A percentile compares a stretch with the other conserved stretches of the same genome.
Evolutionary conservation across 2,888 invertebrate species (phyloP).

Genomic region (Desoria tigrina): DNA sequence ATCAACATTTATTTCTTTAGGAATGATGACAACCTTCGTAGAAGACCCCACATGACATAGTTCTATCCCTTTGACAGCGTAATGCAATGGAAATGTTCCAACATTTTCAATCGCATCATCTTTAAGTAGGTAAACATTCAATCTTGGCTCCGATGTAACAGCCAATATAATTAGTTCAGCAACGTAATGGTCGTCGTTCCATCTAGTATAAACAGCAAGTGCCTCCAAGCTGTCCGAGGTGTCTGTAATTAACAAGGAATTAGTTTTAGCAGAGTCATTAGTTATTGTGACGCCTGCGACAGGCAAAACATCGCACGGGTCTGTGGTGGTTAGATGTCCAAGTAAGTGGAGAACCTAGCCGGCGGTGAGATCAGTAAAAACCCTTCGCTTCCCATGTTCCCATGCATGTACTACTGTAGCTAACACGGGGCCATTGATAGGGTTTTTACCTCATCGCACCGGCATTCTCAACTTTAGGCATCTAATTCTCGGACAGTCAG

Average conservation of each 20-base stretch:
- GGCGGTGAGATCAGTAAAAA: too few species aligned
- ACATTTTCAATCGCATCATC: constrained; percentile 18
- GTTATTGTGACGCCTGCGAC: neutral
- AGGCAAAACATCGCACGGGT: too few species aligned
- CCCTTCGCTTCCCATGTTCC: too few species aligned
- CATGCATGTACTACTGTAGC: too few species aligned
- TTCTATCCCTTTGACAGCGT: constrained; percentile 32
- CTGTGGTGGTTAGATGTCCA: too few species aligned
- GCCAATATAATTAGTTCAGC: constrained; percentile 37
- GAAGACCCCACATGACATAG: constrained; percentile 20
- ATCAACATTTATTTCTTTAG: constrained; percentile 13
- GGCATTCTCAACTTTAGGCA: too few species aligned
- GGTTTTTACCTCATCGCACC: too few species aligned
- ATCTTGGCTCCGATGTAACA: constrained; percentile 24
- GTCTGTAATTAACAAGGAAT: constrained; percentile 18
- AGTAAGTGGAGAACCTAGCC: too few species aligned
- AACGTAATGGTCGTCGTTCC: constrained; percentile 33
- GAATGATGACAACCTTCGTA: constrained; percentile 34
- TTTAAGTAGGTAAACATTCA: constrained; percentile 25
- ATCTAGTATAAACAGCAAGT: constrained; percentile 39
- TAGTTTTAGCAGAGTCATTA: neutral
- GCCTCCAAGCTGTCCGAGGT: constrained; percentile 21
- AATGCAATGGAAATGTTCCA: constrained; percentile 39
- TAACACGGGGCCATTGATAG: too few species aligned
- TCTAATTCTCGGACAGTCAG: too few species aligned